Evolutionary conservation across 2,113 vertebrate genomes (phyloP).

Genomic region (Ammodytes dubius): DNA sequence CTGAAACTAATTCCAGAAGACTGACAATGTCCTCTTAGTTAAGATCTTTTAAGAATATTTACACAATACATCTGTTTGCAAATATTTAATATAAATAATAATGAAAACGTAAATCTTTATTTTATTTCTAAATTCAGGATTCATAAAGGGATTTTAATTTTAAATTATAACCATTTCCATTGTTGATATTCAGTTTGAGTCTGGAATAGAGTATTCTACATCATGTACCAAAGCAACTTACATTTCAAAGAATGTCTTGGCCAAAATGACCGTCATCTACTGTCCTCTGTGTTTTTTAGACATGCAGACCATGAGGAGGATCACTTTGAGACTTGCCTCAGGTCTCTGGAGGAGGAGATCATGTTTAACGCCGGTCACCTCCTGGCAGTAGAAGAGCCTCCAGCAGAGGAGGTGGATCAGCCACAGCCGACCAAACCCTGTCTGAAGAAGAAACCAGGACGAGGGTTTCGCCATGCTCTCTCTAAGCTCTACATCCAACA

Average conservation of each 20-base stretch:
- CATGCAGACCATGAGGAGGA: constrained; percentile 60
- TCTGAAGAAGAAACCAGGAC: constrained; percentile 57
- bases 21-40: too few relatives aligned
- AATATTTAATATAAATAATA: too few relatives aligned
- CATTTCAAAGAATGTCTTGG: background rate
- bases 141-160: too few relatives aligned
- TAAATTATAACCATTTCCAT: too few relatives aligned
- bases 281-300: constrained; percentile 5
- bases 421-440: background rate
- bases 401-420: background rate
- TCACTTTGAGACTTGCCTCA: constrained; percentile 63
- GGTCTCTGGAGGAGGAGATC: constrained; percentile 72
- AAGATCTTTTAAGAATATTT: too few relatives aligned
- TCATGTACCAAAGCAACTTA: too few relatives aligned
- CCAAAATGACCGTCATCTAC: background rate
- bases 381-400: constrained; percentile 39
- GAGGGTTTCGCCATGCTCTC: constrained; percentile 57
- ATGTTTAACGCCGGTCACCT: constrained; percentile 64
- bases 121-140: too few relatives aligned
- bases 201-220: too few relatives aligned
- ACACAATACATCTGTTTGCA: too few relatives aligned
- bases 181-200: too few relatives aligned
- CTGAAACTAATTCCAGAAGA: background rate
- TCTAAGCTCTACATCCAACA: constrained; percentile 61
- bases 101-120: too few relatives aligned